These are phyloP conservation scores for Chromobotia macracanthus DNA, from an alignment of 2,797 vertebrate genomes.

Conservation along the genomic window DNA sequence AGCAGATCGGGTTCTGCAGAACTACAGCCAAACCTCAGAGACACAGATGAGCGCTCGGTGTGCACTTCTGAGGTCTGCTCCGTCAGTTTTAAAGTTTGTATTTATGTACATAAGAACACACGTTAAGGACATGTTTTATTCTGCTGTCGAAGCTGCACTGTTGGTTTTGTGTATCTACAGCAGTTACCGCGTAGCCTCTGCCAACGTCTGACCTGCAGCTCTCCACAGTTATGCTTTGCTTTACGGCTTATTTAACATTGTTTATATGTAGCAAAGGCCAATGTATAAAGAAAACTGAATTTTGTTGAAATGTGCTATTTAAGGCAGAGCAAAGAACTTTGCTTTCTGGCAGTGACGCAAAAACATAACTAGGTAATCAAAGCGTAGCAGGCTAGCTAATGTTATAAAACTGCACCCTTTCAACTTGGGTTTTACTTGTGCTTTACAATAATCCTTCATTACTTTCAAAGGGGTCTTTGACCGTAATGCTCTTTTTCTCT, in stretches of 20 bases:
- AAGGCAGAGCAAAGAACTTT: neutral
- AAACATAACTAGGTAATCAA: neutral
- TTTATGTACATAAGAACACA: neutral
- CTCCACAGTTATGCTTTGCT: neutral
- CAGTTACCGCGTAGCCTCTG: neutral
- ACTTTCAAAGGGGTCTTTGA: slow-evolving; percentile 56
- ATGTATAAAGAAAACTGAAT: neutral
- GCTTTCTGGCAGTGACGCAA: neutral
- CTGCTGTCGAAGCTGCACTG: no score
- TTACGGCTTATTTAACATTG: neutral
- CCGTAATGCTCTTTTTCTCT: slow-evolving; percentile 31
- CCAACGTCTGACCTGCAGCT: no score
- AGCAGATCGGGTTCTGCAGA: slow-evolving; percentile 64
- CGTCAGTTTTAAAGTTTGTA: neutral
- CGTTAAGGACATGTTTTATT: no score
- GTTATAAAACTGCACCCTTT: slow-evolving; percentile 18
- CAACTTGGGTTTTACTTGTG: neutral
- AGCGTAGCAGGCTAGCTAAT: neutral
- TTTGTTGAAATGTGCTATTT: neutral
- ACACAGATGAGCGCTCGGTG: neutral
- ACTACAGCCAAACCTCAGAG: slow-evolving; percentile 44
- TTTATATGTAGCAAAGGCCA: neutral
- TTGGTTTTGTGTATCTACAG: no score
- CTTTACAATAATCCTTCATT: slow-evolving; percentile 20
- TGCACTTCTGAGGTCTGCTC: neutral